Percentiles rank a stretch among this genome's conserved stretches.
Conservation (phyloP, 2,888 invertebrate species). For the Melieria picta region DNA sequence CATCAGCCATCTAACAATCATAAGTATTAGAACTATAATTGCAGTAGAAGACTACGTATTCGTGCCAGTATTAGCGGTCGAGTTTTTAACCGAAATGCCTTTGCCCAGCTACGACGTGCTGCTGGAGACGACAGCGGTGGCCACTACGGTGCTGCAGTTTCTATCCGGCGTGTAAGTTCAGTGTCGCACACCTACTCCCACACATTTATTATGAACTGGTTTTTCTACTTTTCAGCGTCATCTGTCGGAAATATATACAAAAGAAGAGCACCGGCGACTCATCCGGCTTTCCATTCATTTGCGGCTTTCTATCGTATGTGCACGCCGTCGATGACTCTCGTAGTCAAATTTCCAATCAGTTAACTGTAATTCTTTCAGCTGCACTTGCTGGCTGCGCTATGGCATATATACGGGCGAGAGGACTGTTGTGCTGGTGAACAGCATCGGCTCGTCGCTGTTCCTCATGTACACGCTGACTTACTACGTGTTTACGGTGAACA, state of each 20-base stretch:
- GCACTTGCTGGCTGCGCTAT: conserved; percentile 83
- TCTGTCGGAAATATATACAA: conserved; percentile 79
- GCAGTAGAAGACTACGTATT: no score
- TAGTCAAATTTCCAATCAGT: neutral
- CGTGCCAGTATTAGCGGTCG: no score
- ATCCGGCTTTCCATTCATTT: conserved; percentile 80
- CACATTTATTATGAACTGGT: neutral
- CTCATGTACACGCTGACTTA: conserved; percentile 76
- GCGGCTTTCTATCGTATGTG: conserved; percentile 80
- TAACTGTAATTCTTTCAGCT: conserved; percentile 67
- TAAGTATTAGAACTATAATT: no score
- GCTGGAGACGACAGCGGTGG: conserved; percentile 71
- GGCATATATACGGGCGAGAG: conserved; percentile 78
- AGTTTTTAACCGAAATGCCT: conserved; percentile 15
- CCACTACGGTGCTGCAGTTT: conserved; percentile 84
- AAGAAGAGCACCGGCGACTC: conserved; percentile 81
- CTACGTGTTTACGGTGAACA: conserved; percentile 78
- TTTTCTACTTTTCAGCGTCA: conserved; percentile 68
- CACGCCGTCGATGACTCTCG: neutral
- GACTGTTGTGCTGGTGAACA: conserved; percentile 79
- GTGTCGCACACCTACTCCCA: neutral
- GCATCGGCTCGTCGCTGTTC: conserved; percentile 78
- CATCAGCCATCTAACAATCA: no score
- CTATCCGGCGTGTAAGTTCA: conserved; percentile 85
- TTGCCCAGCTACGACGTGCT: conserved; percentile 44